A percentile compares a stretch with the other conserved stretches of the same genome.
These are phyloP conservation scores for Lepidurus apus DNA, from an alignment of 1,140 invertebrate genomes.

Conservation along the genomic window DNA sequence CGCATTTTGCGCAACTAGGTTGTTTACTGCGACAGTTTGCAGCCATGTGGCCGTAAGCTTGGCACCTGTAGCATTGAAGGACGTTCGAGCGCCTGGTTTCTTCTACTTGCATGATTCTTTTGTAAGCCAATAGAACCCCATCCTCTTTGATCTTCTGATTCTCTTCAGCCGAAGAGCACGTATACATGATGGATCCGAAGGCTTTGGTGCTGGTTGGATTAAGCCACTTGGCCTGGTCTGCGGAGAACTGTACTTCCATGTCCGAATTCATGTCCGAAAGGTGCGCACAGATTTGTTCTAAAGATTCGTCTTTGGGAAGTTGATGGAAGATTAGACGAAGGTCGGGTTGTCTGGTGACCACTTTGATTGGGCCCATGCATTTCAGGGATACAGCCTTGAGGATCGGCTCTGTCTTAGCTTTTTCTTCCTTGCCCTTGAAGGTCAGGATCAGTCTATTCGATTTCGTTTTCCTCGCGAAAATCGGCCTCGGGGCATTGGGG, in stretches of 20 bases:
- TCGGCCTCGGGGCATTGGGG: background rate
- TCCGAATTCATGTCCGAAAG: background rate
- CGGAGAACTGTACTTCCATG: background rate
- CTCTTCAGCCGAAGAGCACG: background rate
- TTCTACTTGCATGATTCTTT: background rate
- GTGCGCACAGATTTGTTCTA: background rate
- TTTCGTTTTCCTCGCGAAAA: background rate
- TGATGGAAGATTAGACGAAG: background rate
- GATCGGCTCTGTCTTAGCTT: background rate
- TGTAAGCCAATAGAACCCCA: background rate
- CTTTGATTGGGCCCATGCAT: background rate
- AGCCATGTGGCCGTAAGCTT: background rate
- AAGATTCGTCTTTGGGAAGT: background rate
- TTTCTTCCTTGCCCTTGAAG: background rate
- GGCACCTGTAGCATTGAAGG: background rate
- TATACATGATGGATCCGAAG: background rate
- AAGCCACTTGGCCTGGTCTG: background rate
- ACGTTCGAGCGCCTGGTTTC: background rate
- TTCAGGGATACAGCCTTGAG: background rate
- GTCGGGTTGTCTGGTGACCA: background rate
- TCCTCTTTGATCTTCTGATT: background rate
- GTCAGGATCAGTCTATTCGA: background rate
- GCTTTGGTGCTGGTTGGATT: background rate
- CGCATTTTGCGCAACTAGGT: slow-evolving; percentile 1
- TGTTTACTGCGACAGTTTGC: background rate